phyloP scores from a whole-genome alignment of 1,140 invertebrate species.

The Heliothis virescens region DNA sequence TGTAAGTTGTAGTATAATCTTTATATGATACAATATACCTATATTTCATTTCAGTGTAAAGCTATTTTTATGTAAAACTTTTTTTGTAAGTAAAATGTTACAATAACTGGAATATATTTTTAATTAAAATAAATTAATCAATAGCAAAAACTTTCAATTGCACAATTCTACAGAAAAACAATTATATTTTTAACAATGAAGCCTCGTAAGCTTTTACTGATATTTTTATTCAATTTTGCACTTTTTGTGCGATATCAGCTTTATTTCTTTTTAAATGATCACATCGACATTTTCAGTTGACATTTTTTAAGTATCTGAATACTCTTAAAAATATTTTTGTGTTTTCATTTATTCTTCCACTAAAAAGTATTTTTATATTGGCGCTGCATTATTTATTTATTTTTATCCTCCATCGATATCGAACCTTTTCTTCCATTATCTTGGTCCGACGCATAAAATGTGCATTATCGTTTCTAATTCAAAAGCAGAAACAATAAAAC shows the following conservation, averaged over 20 bases:
- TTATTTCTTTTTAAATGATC: background rate
- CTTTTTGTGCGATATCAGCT: slow-evolving; percentile 7
- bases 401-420: background rate
- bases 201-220: slow-evolving; percentile 23
- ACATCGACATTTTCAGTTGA: slow-evolving; percentile 6
- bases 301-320: too few relatives aligned
- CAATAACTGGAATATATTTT: too few relatives aligned
- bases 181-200: slow-evolving; percentile 33
- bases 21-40: too few relatives aligned
- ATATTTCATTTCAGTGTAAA: too few relatives aligned
- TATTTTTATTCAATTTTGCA: slow-evolving; percentile 36
- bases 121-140: slow-evolving; percentile 29
- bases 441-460: background rate
- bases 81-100: too few relatives aligned
- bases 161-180: slow-evolving; percentile 12
- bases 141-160: slow-evolving; percentile 3
- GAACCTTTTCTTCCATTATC: background rate
- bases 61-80: too few relatives aligned
- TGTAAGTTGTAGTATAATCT: too few relatives aligned
- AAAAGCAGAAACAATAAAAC: slow-evolving; percentile 7
- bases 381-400: background rate
- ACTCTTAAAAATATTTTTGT: background rate
- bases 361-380: background rate
- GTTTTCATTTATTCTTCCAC: background rate
- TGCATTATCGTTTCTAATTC: slow-evolving; percentile 25